These are phyloP conservation scores for Leptarthrus brevirostris DNA, from an alignment of 2,888 invertebrate species.

Conservation along the genomic window DNA sequence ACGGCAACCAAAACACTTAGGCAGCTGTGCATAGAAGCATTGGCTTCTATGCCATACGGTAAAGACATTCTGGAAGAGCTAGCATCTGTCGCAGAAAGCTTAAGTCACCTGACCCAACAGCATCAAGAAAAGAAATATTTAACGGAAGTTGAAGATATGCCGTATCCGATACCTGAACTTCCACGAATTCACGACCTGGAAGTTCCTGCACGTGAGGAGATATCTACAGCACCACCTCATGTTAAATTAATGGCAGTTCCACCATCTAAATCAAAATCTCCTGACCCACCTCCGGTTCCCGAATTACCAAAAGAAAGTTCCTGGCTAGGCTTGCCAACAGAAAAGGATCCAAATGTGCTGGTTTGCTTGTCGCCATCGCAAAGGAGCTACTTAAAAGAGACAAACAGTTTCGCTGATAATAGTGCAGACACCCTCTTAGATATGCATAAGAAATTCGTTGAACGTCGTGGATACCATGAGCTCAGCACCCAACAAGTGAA, in stretches of 20 bases:
- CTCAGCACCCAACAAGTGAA: slow-evolving; percentile 61
- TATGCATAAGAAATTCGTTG: slow-evolving; percentile 77
- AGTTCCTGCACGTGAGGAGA: background rate
- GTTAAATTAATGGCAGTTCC: slow-evolving; percentile 56
- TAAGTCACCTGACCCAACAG: slow-evolving; percentile 54
- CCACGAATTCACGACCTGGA: slow-evolving; percentile 68
- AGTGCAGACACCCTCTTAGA: slow-evolving; percentile 75
- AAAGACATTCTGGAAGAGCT: slow-evolving; percentile 76
- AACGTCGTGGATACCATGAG: slow-evolving; percentile 73
- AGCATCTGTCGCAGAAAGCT: slow-evolving; percentile 72
- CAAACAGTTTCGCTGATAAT: slow-evolving; percentile 60
- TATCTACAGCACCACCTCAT: slow-evolving; percentile 49
- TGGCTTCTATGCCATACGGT: slow-evolving; percentile 78
- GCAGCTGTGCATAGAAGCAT: slow-evolving; percentile 74
- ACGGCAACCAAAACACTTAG: slow-evolving; percentile 68
- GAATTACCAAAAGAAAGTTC: slow-evolving; percentile 61
- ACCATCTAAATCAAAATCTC: slow-evolving; percentile 53
- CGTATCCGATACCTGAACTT: slow-evolving; percentile 68
- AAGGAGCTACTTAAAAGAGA: slow-evolving; percentile 71
- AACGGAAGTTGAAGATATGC: slow-evolving; percentile 61
- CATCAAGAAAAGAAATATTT: slow-evolving; percentile 48
- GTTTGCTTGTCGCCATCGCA: slow-evolving; percentile 81
- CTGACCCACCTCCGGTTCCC: slow-evolving; percentile 65
- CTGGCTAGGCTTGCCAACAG: slow-evolving; percentile 75
- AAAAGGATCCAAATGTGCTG: slow-evolving; percentile 72